Conservation (phyloP, 2,888 invertebrate genomes). For the Didymodactylos carnosus region DNA sequence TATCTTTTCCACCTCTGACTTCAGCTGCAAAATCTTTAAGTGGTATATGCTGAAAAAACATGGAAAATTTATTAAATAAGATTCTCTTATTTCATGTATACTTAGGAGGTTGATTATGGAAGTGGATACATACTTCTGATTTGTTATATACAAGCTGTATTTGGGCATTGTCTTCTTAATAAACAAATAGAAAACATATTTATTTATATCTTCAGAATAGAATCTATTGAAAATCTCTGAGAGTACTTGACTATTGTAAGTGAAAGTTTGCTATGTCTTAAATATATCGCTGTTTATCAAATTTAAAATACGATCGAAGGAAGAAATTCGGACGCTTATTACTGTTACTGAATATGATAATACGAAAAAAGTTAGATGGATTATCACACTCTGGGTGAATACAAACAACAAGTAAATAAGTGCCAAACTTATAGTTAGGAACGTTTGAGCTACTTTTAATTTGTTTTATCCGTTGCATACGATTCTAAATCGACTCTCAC, state of each 20-base stretch:
- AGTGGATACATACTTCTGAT: background rate
- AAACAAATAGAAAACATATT: background rate
- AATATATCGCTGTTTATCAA: too few species aligned
- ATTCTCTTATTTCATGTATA: background rate
- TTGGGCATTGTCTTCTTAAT: background rate
- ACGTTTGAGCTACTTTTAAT: too few species aligned
- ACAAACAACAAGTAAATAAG: too few species aligned
- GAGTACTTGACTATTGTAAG: too few species aligned
- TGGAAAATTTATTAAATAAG: background rate
- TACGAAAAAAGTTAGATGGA: background rate
- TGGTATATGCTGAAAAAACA: constrained; percentile 35
- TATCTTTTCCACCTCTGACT: constrained; percentile 43
- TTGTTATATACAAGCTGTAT: background rate
- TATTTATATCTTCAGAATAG: too few species aligned
- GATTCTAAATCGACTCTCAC: too few species aligned
- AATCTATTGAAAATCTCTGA: too few species aligned
- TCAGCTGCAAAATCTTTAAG: constrained; percentile 44
- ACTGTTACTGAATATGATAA: background rate
- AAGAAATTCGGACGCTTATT: background rate
- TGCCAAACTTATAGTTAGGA: too few species aligned
- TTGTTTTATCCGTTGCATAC: too few species aligned
- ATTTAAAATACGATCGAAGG: too few species aligned
- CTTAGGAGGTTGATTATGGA: background rate
- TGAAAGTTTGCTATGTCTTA: too few species aligned
- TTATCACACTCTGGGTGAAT: too few species aligned